Evolutionary conservation across 2,113 vertebrate genomes (phyloP), one percentile per base, ranked within the genome.

Genomic region (Thinocorus orbignyianus): DNA sequence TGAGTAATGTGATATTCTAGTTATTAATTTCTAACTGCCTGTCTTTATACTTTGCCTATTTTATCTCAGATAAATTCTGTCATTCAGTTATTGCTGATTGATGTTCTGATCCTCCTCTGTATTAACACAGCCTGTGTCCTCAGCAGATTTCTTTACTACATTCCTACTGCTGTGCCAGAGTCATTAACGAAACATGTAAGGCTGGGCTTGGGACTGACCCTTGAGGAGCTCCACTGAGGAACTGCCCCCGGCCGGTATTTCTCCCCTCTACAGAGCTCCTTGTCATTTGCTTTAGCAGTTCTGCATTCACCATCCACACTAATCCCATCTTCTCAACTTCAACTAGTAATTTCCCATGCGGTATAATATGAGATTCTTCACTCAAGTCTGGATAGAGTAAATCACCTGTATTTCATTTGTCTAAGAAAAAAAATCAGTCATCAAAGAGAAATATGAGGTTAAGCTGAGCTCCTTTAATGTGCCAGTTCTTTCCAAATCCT

Each of bases 381-480:
- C 87, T 93, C 54, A 33, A 49, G 71, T 66, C 71, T 80, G 93
- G 44, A 42, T 82, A 31, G 66, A 82, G 81, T 42, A 35, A 80
- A 92, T 95, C 91, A 92, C 89, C 94, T 93, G 94, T 78, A 81
- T 89, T 96, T 91, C 86, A 86, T 95, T 93, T 91, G 83, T 84
- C 91, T 87, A 72, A 79, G 78, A 72, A 73, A 70, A 54, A 84
- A 95, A 44, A 42, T 31, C 86, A 87, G 86, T 93, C 89, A 88
- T 95, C 95, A 95, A 94, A 96, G 84, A 95, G 87, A 95, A 96
- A 87, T 90, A 91, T 10, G 66, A 94, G 93, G 92, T 91, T 96
- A 96, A 25, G 17, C 84, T 90, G 84, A 96, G 62, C 94, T 86
- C 81, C 87, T 91, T 92, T 79, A 92, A 87, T 87, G 84, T 95